Evolutionary conservation across 2,797 vertebrate genomes (phyloP), one percentile per base, ranked within the genome.

Genomic region (Eptatretus atami): DNA sequence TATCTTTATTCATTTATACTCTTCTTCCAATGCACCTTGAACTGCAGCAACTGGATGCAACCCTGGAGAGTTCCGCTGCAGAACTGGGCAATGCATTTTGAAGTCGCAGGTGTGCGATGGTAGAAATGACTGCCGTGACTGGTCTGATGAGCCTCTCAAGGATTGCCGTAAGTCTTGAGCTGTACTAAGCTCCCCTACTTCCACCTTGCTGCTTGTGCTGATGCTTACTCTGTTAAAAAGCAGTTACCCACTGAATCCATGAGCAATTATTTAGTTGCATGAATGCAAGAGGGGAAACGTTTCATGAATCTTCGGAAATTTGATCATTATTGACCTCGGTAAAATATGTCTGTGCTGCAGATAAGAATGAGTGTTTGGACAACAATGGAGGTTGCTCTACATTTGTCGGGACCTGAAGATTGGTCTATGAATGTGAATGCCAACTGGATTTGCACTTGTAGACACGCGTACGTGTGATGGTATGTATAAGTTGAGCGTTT

Each of bases 51-150:
- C 71, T 1, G 64, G 53, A 12, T 90, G 85, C 1, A 73, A 80
- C 1, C 74, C 78, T 1, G 52, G 65, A 64, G 70, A 70, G 66
- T 92, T 85, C 69, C 75, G 74, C 65, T 92, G 86, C 68, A 61
- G 14, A 64, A 82, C 74, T 0, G 82, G 83, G 1, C 80, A 84
- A 66, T 92, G 86, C 65, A 79, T 92, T 71, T 66, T 70, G 54
- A 66, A 73, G 70, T 75, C 77, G 15, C 76, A 75, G 63, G 80
- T 88, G 66, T 92, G 86, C 67, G 53, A 92, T 71, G 63, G 53
- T 1, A 11, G 19, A 15, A 67, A 52, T 14, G 78, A 92, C 74
- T 88, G 84, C 71, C 69, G 54, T 1, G 86, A 92, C 67, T 69
- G 67, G 71, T 83, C 82, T 0, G 86, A 92, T 14, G 84, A 92